phyloP scores from a whole-genome alignment of 2,888 invertebrate species.

The Lagria hirta region DNA sequence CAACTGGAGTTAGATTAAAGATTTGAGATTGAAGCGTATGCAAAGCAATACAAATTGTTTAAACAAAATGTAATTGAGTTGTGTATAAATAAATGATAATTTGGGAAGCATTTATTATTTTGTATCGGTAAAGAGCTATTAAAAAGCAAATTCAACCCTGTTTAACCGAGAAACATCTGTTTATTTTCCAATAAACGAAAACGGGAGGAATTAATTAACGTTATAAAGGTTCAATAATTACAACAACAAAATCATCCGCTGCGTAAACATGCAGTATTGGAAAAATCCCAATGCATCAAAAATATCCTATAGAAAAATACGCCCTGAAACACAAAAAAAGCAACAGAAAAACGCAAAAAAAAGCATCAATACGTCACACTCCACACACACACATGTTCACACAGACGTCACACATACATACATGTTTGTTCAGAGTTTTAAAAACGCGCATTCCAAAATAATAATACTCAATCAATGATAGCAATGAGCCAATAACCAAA shows the following conservation, averaged over 20 bases:
- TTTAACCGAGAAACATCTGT: conserved; percentile 24
- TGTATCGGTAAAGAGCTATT: no score
- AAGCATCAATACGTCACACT: conserved; percentile 42
- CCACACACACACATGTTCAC: conserved; percentile 37
- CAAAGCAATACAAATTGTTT: no score
- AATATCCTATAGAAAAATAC: conserved; percentile 18
- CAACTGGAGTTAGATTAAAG: no score
- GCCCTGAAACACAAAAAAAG: conserved; percentile 25
- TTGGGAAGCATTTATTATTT: no score
- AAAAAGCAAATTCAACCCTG: no score
- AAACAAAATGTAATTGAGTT: no score
- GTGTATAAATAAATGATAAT: no score
- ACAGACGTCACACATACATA: conserved; percentile 33
- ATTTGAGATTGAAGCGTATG: no score
- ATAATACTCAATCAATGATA: conserved; percentile 58
- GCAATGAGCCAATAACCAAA: conserved; percentile 58
- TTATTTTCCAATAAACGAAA: conserved; percentile 29
- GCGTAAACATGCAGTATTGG: conserved; percentile 30
- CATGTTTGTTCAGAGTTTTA: conserved; percentile 55
- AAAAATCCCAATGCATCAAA: conserved; percentile 24
- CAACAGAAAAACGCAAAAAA: conserved; percentile 29
- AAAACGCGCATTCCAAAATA: conserved; percentile 58
- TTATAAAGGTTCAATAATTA: conserved; percentile 35
- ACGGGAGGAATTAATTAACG: conserved; percentile 34
- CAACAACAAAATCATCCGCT: conserved; percentile 36